These are phyloP conservation scores for Sphaeridia pumilis DNA, from an alignment of 2,888 invertebrate species.

Conservation along the genomic window DNA sequence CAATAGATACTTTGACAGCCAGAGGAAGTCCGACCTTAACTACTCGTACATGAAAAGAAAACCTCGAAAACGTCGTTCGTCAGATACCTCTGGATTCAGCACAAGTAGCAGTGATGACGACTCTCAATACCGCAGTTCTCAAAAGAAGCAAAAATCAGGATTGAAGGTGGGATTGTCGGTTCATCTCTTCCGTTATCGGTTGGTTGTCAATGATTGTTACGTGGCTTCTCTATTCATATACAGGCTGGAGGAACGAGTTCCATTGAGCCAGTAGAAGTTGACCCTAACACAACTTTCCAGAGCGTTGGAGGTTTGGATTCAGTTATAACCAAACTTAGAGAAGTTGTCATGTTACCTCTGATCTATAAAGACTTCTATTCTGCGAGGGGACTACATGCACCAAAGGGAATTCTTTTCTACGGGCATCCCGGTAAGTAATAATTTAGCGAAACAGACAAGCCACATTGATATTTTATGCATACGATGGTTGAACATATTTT, in stretches of 20 bases:
- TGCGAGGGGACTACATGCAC: constrained; percentile 70
- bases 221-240: too few species aligned
- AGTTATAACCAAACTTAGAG: constrained; percentile 73
- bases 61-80: not conserved
- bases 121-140: not conserved
- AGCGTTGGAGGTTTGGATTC: constrained; percentile 73
- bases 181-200: too few species aligned
- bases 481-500: not conserved
- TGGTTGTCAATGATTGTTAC: too few species aligned
- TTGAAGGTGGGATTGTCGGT: constrained; percentile 1
- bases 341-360: constrained; percentile 83
- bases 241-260: constrained; percentile 41
- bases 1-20: too few species aligned
- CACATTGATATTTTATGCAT: too few species aligned
- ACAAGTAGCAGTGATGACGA: not conserved
- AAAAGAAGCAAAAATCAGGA: constrained; percentile 9
- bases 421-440: constrained; percentile 73
- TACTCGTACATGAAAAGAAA: not conserved
- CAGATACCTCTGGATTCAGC: not conserved
- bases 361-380: constrained; percentile 79
- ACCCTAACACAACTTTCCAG: constrained; percentile 50
- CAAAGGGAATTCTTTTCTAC: constrained; percentile 78
- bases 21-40: too few species aligned
- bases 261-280: constrained; percentile 53
- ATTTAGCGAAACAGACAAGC: too few species aligned